These are phyloP conservation scores for Catharus ustulatus DNA, from an alignment of 2,797 vertebrate species.

Conservation along the genomic window DNA sequence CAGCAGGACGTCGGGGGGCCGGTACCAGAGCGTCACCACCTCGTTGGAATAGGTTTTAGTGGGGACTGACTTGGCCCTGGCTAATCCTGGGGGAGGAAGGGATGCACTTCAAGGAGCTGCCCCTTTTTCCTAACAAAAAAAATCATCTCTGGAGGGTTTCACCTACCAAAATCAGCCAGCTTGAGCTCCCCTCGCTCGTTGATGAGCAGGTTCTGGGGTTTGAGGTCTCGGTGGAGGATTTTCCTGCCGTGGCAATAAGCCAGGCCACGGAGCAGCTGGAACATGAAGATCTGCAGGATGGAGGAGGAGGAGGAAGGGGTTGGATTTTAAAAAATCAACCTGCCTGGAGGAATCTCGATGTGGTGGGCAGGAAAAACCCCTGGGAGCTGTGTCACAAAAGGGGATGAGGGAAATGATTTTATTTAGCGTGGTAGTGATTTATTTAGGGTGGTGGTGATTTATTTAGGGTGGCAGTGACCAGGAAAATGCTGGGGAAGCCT, in stretches of 20 bases:
- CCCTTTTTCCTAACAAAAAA: accelerated
- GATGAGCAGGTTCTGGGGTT: constrained; percentile 96
- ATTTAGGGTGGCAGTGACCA: background rate
- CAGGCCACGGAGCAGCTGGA: constrained; percentile 93
- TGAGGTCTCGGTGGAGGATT: constrained; percentile 95
- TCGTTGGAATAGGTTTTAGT: constrained; percentile 98
- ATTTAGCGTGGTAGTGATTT: too few species aligned
- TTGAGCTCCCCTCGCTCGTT: constrained; percentile 95
- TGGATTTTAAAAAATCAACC: background rate
- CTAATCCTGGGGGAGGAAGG: constrained; percentile 76
- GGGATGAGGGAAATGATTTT: background rate
- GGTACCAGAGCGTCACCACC: constrained; percentile 97
- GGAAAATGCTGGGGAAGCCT: background rate
- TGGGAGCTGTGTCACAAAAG: accelerated
- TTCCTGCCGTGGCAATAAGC: constrained; percentile 94
- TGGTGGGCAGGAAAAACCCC: background rate
- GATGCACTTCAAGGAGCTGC: background rate
- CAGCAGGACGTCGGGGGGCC: constrained; percentile 92
- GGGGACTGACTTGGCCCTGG: constrained; percentile 87
- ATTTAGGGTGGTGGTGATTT: too few species aligned
- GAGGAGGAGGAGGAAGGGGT: background rate
- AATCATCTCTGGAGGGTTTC: background rate
- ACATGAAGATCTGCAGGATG: constrained; percentile 91
- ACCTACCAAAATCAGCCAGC: constrained; percentile 92
- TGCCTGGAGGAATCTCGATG: background rate